Evolutionary conservation across 2,888 invertebrate species (phyloP), one percentile per base, ranked within the genome.

Genomic region (Metacarcinus magister): DNA sequence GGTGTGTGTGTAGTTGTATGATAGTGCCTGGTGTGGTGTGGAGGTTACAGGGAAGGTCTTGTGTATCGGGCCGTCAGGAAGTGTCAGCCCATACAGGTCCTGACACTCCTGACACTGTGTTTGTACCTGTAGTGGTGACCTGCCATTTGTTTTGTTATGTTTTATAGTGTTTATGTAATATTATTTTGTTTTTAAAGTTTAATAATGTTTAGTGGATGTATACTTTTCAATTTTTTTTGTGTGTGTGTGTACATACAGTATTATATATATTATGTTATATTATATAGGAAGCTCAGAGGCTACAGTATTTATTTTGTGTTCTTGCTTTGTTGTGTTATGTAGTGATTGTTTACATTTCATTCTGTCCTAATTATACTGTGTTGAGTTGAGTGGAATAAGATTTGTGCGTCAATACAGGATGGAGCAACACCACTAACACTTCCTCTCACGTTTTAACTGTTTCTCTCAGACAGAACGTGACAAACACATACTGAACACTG

Each of bases 251-350:
- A 39, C 39, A 39, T 87, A 87, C 87, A 87, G 87, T 32, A 87
- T 87, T 87, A 87, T 87, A 39, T 87, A 87, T 28, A 87, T 39
- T 13, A 32, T 87, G 32, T 87, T 2, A 32, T 32, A 39, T 87
- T 87, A 39, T 39, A 39, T 87, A 87, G 87, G 39, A 87, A n/a
- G 39, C 10, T 87, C 19, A 32, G 39, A 87, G 39, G 39, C 39
- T 87, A 87, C 87, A 87, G 87, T 87, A 87, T 87, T 87, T 87
- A 87, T 87, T 87, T 87, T 87, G 87, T 82, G 60, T n/a, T 75
- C n/a, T 8, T 87, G 87, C 39, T 39, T 87, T 82, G 32, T 82
- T 87, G 2, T 82, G 32, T 82, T 87, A 8, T n/a, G 75, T 87
- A 39, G 32, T 39, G 39, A 87, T 87, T 82, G 13, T 82, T 87